Evolutionary conservation across 2,888 invertebrate species (phyloP).

Genomic region (Amphimallon solstitiale): DNA sequence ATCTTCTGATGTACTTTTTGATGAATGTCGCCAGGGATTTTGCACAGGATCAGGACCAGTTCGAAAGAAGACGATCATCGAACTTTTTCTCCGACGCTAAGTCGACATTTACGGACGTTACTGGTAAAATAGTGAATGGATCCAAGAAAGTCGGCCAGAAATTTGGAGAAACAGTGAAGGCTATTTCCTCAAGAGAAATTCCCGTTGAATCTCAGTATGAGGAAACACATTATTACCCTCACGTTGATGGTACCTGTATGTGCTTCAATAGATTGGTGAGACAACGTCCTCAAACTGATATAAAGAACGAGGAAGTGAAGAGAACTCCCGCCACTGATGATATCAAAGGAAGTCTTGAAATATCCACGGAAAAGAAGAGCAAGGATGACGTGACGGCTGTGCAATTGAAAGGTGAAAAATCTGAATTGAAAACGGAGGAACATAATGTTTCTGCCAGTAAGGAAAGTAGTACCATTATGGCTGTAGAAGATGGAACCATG

Average conservation of each 20-base stretch:
- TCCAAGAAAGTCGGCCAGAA: constrained; percentile 10
- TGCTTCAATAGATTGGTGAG: constrained; percentile 35
- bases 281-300: not conserved
- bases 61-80: constrained; percentile 32
- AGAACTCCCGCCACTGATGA: not conserved
- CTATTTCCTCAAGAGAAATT: constrained; percentile 3
- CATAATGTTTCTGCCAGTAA: not conserved
- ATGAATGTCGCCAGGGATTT: constrained; percentile 36
- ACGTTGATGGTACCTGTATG: constrained; percentile 37
- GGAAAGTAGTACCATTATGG: constrained; percentile 3
- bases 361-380: constrained; percentile 3
- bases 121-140: constrained; percentile 21
- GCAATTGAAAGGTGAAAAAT: not conserved
- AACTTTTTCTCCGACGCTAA: constrained; percentile 26
- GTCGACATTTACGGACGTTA: constrained; percentile 1
- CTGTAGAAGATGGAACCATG: not conserved
- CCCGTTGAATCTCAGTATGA: constrained; percentile 5
- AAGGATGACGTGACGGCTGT: not conserved
- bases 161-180: constrained; percentile 10
- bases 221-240: constrained; percentile 31
- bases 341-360: not conserved
- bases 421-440: constrained; percentile 18
- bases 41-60: constrained; percentile 27
- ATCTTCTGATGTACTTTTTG: constrained; percentile 36
- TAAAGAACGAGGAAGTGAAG: constrained; percentile 14